Percentiles rank a stretch among this genome's conserved stretches.
Conservation (phyloP, 1,140 invertebrate genomes). For the Protaetia brevitarsis region DNA sequence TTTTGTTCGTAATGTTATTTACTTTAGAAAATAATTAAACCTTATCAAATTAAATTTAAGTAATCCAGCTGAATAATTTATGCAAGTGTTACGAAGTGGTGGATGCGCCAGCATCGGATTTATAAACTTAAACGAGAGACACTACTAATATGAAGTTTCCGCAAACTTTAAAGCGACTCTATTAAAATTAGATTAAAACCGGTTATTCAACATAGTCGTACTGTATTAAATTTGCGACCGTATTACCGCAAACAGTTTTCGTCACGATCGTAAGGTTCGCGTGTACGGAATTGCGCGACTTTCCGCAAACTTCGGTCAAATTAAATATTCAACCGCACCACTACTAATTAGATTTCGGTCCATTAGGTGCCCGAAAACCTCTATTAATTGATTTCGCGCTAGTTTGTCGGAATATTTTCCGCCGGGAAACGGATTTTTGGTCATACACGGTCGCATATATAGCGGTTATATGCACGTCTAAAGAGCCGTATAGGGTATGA, state of each 20-base stretch:
- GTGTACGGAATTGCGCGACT: background rate
- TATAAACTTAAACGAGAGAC: too few species aligned
- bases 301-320: constrained; percentile 3
- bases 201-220: background rate
- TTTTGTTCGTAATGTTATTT: too few species aligned
- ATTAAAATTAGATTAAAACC: too few species aligned
- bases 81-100: too few species aligned
- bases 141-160: too few species aligned
- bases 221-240: background rate
- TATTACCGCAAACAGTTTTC: background rate
- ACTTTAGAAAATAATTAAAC: too few species aligned
- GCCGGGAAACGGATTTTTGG: background rate
- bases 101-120: too few species aligned
- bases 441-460: background rate
- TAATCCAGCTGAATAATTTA: too few species aligned
- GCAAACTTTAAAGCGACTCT: too few species aligned
- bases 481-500: constrained; percentile 14
- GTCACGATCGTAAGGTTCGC: background rate
- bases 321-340: constrained; percentile 7
- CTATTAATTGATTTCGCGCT: background rate
- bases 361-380: background rate
- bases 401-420: constrained; percentile 3
- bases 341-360: background rate
- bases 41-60: too few species aligned
- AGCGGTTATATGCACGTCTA: background rate